Percentiles rank a stretch among this genome's conserved stretches.
phyloP scores from a whole-genome alignment of 2,113 vertebrate species.

The Hyperopisus bebe region DNA sequence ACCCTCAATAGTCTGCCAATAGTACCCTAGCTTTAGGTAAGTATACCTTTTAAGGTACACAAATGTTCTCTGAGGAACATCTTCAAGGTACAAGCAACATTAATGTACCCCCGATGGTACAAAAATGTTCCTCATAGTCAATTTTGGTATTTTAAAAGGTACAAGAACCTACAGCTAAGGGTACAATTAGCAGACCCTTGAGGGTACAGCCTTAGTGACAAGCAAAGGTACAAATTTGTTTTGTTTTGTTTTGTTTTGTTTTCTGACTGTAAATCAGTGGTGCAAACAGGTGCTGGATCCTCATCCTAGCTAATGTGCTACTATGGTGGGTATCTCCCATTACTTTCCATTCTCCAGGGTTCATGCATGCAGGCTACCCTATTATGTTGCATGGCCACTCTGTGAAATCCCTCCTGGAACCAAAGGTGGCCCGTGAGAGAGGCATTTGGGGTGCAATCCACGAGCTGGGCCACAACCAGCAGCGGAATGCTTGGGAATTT shows the following conservation, averaged over 20 bases:
- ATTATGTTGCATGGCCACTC: constrained; percentile 41
- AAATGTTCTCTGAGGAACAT: too few relatives aligned
- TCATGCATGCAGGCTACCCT: constrained; percentile 72
- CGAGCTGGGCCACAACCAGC: constrained; percentile 72
- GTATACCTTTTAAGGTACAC: too few relatives aligned
- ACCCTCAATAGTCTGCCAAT: too few relatives aligned
- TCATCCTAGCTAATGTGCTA: not conserved
- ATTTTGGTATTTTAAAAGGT: not conserved
- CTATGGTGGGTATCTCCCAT: not conserved
- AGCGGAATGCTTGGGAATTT: constrained; percentile 65
- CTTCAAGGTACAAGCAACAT: too few relatives aligned
- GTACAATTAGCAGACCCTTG: not conserved
- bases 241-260: too few relatives aligned
- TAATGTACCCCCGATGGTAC: too few relatives aligned
- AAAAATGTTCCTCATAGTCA: not conserved
- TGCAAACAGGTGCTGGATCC: not conserved
- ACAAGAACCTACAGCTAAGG: not conserved
- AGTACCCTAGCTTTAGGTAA: too few relatives aligned
- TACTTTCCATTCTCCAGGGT: constrained; percentile 45
- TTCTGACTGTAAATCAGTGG: not conserved
- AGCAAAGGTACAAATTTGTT: not conserved
- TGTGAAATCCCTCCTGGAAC: constrained; percentile 29
- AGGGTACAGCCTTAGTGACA: not conserved
- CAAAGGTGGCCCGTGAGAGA: not conserved
- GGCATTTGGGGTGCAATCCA: constrained; percentile 55